Evolutionary conservation across 2,113 vertebrate genomes (phyloP).

Genomic region (Epinephelus lanceolatus): DNA sequence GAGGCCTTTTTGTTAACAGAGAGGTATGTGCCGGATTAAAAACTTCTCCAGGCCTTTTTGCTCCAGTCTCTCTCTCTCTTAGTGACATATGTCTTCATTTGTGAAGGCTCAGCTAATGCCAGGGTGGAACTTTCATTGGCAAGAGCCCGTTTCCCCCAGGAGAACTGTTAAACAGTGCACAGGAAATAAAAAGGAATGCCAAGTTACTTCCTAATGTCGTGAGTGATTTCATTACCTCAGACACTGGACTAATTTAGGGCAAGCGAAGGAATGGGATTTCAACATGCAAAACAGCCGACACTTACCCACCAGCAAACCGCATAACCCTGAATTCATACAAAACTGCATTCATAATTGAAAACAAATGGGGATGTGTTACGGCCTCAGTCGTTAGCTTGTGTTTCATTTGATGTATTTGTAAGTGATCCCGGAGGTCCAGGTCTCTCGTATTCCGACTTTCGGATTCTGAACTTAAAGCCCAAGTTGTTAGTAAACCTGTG

Average conservation of each 20-base stretch:
- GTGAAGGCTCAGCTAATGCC: constrained; percentile 81
- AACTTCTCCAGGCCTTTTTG: constrained; percentile 75
- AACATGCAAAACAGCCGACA: constrained; percentile 69
- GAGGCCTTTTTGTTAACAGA: constrained; percentile 77
- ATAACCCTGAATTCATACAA: constrained; percentile 14
- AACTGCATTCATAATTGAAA: constrained; percentile 50
- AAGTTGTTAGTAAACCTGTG: not conserved
- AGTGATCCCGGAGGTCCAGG: not conserved
- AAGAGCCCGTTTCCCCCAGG: constrained; percentile 80
- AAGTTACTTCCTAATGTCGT: constrained; percentile 83
- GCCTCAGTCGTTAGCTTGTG: not conserved
- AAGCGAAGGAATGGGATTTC: constrained; percentile 72
- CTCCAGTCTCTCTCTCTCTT: constrained; percentile 44
- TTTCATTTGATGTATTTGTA: constrained; percentile 1
- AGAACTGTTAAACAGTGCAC: constrained; percentile 83
- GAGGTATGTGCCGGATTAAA: constrained; percentile 78
- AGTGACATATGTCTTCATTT: constrained; percentile 87
- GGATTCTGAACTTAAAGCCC: not conserved
- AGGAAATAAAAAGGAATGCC: constrained; percentile 82
- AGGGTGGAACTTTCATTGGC: constrained; percentile 85
- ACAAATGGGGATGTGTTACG: constrained; percentile 25
- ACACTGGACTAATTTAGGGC: constrained; percentile 77
- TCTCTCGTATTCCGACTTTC: not conserved
- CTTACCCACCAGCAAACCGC: constrained; percentile 37
- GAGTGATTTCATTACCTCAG: constrained; percentile 84